A percentile compares a stretch with the other conserved stretches of the same genome.
Evolutionary conservation across 1,140 invertebrate species (phyloP).

Genomic region (Oppia nitens): DNA sequence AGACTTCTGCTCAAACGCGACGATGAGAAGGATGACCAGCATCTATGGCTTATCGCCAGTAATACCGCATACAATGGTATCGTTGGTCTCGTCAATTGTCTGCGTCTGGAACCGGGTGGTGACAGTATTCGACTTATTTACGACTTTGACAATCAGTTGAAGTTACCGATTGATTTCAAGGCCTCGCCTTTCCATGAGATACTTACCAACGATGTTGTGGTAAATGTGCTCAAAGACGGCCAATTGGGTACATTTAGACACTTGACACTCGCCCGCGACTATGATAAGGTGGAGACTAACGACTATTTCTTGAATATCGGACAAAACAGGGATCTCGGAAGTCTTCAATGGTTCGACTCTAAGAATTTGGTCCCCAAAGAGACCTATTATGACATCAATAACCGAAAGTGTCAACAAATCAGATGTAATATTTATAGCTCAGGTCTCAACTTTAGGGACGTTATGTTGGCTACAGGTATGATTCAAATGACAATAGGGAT

Average conservation of each 20-base stretch:
- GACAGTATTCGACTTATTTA: constrained; percentile 80
- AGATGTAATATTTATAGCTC: constrained; percentile 47
- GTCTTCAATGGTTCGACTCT: constrained; percentile 83
- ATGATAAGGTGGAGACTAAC: not conserved
- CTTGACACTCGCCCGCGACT: constrained; percentile 41
- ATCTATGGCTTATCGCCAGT: no score
- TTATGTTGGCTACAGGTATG: constrained; percentile 58
- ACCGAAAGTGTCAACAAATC: constrained; percentile 23
- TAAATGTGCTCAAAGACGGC: constrained; percentile 59
- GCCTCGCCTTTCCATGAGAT: constrained; percentile 52
- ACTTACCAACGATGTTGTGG: constrained; percentile 38
- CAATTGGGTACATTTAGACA: constrained; percentile 72
- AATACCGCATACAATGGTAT: constrained; percentile 57
- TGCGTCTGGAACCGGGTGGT: no score
- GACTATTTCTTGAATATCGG: constrained; percentile 65
- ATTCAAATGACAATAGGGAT: no score
- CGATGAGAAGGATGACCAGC: no score
- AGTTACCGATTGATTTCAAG: constrained; percentile 47
- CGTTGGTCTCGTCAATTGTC: constrained; percentile 81
- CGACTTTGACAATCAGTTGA: constrained; percentile 50
- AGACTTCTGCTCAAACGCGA: no score
- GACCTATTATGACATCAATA: constrained; percentile 39
- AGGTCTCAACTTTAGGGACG: constrained; percentile 15
- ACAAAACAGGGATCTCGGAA: constrained; percentile 69
- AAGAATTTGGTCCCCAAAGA: not conserved